phyloP scores from a whole-genome alignment of 2,797 vertebrate genomes.

The Tachyglossus aculeatus region DNA sequence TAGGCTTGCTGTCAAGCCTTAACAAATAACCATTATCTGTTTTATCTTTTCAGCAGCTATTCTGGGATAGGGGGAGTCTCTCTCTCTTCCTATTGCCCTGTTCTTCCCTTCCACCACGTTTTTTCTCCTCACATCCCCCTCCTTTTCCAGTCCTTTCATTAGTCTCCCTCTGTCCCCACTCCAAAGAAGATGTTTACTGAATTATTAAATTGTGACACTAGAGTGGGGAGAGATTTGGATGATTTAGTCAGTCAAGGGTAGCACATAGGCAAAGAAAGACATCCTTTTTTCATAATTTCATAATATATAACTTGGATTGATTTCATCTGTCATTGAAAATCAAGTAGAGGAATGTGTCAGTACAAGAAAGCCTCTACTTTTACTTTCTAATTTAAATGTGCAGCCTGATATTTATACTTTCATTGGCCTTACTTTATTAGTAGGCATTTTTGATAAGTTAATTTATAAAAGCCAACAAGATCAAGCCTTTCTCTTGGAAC shows the following conservation, averaged over 20 bases:
- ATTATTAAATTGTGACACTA: conserved; percentile 1
- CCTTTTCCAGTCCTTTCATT: not conserved
- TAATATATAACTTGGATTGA: not conserved
- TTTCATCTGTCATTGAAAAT: conserved; percentile 9
- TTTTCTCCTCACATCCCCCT: not conserved
- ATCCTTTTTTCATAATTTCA: conserved; percentile 9
- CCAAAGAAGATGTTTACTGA: not conserved
- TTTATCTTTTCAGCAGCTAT: too few relatives aligned
- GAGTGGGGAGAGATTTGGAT: not conserved
- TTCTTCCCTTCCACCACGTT: not conserved
- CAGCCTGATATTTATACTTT: conserved; percentile 10
- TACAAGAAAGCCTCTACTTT: not conserved
- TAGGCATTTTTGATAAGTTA: conserved; percentile 19
- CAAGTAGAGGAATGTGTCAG: not conserved
- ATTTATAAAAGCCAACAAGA: conserved; percentile 25
- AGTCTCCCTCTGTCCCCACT: not conserved
- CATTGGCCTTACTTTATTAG: not conserved
- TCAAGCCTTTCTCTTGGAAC: not conserved
- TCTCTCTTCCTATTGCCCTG: too few relatives aligned
- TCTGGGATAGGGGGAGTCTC: too few relatives aligned
- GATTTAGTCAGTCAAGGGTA: not conserved
- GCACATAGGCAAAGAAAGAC: not conserved
- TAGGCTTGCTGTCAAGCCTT: too few relatives aligned
- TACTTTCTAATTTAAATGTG: conserved; percentile 26
- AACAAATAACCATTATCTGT: too few relatives aligned